These are phyloP conservation scores for Gortyna flavago DNA, from an alignment of 2,888 invertebrate genomes.

Conservation along the genomic window DNA sequence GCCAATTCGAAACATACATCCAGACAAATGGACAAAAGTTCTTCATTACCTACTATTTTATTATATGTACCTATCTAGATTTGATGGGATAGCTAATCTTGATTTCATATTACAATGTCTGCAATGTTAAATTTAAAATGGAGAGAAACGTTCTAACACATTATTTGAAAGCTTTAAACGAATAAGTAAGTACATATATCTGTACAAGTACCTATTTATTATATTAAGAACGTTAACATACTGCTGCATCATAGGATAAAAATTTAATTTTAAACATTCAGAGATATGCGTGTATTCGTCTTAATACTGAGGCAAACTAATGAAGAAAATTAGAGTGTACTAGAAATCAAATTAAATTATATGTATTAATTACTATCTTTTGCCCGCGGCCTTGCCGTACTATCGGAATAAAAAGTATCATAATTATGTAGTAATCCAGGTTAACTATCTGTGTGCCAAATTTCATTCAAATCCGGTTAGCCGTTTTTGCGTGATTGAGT, in stretches of 20 bases:
- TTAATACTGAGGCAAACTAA: background rate
- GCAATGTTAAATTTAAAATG: background rate
- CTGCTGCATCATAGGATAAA: background rate
- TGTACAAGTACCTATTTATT: background rate
- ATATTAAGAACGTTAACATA: background rate
- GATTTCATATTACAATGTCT: background rate
- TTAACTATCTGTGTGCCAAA: too few relatives aligned
- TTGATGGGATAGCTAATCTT: constrained; percentile 13
- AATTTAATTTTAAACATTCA: background rate
- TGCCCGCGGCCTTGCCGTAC: too few relatives aligned
- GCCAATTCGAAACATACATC: background rate
- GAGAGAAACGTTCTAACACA: background rate
- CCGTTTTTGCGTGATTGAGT: too few relatives aligned
- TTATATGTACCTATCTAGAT: background rate
- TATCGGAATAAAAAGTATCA: too few relatives aligned
- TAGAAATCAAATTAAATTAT: background rate
- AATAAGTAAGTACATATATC: too few relatives aligned
- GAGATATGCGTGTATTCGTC: background rate
- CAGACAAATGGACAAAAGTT: background rate
- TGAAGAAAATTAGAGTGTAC: too few relatives aligned
- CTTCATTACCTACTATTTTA: background rate
- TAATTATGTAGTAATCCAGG: too few relatives aligned
- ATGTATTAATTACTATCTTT: background rate
- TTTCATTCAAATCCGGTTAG: too few relatives aligned
- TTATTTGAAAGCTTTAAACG: background rate